Evolutionary conservation across 2,113 vertebrate species (phyloP).

Genomic region (Bos taurus): DNA sequence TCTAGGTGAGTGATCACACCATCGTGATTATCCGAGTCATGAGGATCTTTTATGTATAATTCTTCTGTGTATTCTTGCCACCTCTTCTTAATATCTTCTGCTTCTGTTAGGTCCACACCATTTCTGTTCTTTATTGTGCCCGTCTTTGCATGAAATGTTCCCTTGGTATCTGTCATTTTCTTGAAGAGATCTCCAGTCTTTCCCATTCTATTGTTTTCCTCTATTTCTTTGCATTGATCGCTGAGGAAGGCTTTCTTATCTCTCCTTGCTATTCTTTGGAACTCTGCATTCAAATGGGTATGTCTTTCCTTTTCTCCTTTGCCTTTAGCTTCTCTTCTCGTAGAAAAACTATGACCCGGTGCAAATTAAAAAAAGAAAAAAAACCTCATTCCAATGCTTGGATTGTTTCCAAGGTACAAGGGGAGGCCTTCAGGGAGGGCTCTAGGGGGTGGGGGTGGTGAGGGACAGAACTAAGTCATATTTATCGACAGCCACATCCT

Average conservation of each 20-base stretch:
- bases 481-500: neutral
- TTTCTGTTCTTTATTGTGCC: neutral
- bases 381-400: slow-evolving; percentile 6
- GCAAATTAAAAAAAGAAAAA: neutral
- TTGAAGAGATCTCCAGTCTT: neutral
- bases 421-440: neutral
- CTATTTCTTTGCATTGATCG: neutral
- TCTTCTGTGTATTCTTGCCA: neutral
- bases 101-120: neutral
- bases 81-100: neutral
- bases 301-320: neutral
- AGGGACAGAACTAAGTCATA: neutral
- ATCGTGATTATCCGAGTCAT: neutral
- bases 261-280: neutral
- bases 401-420: neutral
- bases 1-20: neutral
- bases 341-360: neutral
- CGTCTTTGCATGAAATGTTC: neutral
- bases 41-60: neutral
- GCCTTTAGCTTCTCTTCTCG: neutral
- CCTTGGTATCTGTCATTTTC: neutral
- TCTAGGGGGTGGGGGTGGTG: neutral
- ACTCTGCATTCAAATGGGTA: neutral
- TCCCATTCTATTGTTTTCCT: neutral
- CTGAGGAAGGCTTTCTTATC: neutral